Percentiles rank a stretch among this genome's conserved stretches.
Evolutionary conservation across 37 sponge, comb jelly and placozoan genomes (phyloP).

Genomic region (Geodia barretti): DNA sequence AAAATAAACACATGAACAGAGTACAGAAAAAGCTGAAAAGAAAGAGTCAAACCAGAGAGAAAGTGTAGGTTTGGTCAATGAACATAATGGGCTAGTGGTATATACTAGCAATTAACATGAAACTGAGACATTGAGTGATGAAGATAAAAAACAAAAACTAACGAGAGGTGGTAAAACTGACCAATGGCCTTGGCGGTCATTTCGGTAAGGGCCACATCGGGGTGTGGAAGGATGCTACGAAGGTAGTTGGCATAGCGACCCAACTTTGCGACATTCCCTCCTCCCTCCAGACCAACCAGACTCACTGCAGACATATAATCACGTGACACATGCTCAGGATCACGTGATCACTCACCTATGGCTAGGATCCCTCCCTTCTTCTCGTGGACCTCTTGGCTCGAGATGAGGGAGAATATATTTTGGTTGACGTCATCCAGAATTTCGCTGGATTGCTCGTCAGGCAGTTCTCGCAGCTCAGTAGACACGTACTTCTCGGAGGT

Average conservation of each 20-base stretch:
- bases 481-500: conserved; percentile 75
- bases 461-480: conserved; percentile 84
- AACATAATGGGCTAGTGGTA: too few species aligned
- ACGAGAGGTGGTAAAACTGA: too few species aligned
- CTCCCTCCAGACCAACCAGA: conserved; percentile 76
- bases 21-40: too few species aligned
- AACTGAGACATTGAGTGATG: too few species aligned
- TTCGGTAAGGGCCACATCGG: conserved; percentile 73
- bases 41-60: too few species aligned
- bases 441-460: conserved; percentile 51
- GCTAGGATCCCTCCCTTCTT: conserved; percentile 95
- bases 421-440: conserved; percentile 84
- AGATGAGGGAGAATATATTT: conserved; percentile 68
- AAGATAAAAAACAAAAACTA: too few species aligned
- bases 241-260: conserved; percentile 86
- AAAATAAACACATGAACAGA: too few species aligned
- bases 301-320: conserved; percentile 51
- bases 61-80: too few species aligned
- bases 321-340: background rate
- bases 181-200: conserved; percentile 90
- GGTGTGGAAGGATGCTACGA: conserved; percentile 71
- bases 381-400: conserved; percentile 87
- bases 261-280: conserved; percentile 48
- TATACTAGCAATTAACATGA: too few species aligned
- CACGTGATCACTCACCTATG: conserved; percentile 64